A percentile compares a stretch with the other conserved stretches of the same genome.
phyloP scores from a whole-genome alignment of 2,797 vertebrate species.

The Amblyopsis hoosieri region DNA sequence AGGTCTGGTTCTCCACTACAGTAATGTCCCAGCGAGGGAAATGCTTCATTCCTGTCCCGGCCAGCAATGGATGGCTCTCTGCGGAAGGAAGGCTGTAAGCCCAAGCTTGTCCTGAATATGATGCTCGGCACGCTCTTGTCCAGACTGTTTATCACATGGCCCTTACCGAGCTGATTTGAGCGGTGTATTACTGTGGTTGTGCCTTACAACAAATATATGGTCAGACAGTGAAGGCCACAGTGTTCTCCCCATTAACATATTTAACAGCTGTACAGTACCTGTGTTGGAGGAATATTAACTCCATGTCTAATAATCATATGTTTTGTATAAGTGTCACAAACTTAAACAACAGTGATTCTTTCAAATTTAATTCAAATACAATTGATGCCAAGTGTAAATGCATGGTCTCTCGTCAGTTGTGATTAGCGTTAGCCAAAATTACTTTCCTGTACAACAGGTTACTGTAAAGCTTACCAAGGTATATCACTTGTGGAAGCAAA shows the following conservation, averaged over 20 bases:
- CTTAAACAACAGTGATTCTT: no score
- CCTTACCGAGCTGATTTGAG: constrained; percentile 26
- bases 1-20: constrained; percentile 50
- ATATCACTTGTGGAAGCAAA: no score
- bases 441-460: no score
- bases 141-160: constrained; percentile 59
- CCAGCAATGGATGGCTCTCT: constrained; percentile 57
- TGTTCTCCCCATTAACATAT: constrained; percentile 10
- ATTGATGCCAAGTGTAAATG: no score
- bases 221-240: constrained; percentile 13
- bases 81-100: constrained; percentile 39
- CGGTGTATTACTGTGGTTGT: constrained; percentile 16
- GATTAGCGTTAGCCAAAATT: no score
- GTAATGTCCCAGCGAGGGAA: constrained; percentile 55
- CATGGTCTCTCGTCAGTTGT: no score
- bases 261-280: not conserved
- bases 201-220: constrained; percentile 42
- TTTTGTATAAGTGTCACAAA: constrained; percentile 26
- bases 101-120: constrained; percentile 38
- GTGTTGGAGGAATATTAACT: constrained; percentile 27
- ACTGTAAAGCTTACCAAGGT: no score
- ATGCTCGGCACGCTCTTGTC: constrained; percentile 53
- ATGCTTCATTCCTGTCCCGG: constrained; percentile 39
- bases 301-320: constrained; percentile 29
- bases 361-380: no score